phyloP scores from a whole-genome alignment of 2,113 vertebrate genomes.

The Lota lota region DNA sequence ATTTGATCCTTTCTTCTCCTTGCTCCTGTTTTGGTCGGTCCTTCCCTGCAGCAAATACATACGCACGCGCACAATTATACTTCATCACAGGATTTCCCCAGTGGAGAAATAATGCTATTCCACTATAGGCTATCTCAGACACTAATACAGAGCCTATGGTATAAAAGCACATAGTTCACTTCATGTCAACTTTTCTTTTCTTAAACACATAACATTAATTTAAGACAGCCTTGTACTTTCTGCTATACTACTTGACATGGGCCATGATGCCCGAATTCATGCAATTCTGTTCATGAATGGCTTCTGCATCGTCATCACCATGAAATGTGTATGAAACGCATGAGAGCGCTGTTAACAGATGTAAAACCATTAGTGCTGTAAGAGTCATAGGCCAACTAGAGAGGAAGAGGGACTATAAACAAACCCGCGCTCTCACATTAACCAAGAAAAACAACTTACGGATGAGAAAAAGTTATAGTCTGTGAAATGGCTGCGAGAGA shows the following conservation, averaged over 20 bases:
- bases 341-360: neutral
- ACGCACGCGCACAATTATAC: conserved; percentile 16
- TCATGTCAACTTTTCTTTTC: conserved; percentile 23
- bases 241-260: no score
- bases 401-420: conserved; percentile 5
- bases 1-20: conserved; percentile 31
- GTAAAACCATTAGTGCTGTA: neutral
- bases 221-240: no score
- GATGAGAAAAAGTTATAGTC: no score
- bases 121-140: conserved; percentile 1
- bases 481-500: no score
- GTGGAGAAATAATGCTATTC: conserved; percentile 13
- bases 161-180: conserved; percentile 29
- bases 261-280: no score
- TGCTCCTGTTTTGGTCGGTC: conserved; percentile 10
- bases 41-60: conserved; percentile 5
- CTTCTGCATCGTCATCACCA: no score
- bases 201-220: no score
- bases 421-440: neutral
- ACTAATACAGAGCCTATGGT: conserved; percentile 1
- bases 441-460: no score
- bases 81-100: conserved; percentile 46
- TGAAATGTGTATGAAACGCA: no score
- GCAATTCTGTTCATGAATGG: no score
- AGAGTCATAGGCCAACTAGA: conserved; percentile 38